These are phyloP conservation scores for Virgularia gustaviana DNA, from an alignment of 92 coral and sea anemone genomes.

Conservation along the genomic window DNA sequence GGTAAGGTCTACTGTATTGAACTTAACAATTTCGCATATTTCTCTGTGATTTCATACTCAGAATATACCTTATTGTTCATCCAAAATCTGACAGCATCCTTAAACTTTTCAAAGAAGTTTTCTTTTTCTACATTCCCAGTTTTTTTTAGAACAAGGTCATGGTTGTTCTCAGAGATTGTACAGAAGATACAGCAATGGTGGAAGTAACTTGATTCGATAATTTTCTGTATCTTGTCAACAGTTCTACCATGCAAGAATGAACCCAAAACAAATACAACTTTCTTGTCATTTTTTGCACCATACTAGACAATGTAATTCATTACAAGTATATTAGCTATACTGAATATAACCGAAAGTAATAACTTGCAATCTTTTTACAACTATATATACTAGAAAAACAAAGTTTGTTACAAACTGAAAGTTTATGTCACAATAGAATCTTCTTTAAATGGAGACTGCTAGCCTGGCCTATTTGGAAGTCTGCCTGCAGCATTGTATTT, in stretches of 20 bases:
- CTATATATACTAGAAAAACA: no score
- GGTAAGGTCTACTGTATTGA: no score
- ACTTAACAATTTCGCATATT: neutral
- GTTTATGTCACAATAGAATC: no score
- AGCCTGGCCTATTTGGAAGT: no score
- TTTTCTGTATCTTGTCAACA: constrained; percentile 57
- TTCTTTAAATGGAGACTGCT: no score
- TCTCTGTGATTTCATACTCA: neutral
- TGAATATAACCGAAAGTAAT: no score
- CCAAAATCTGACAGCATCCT: constrained; percentile 78
- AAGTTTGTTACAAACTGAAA: no score
- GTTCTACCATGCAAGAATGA: constrained; percentile 74
- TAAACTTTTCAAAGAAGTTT: constrained; percentile 74
- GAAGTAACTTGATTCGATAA: constrained; percentile 83
- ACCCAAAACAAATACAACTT: constrained; percentile 82
- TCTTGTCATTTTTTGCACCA: constrained; percentile 86
- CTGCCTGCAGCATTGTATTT: no score
- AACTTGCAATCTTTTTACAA: no score
- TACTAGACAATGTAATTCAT: constrained; percentile 61
- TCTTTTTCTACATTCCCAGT: constrained; percentile 48
- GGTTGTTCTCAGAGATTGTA: constrained; percentile 68
- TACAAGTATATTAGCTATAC: no score
- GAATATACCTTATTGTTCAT: constrained; percentile 81
- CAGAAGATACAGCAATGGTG: constrained; percentile 85
- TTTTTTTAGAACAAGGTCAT: constrained; percentile 62